These are phyloP conservation scores for Ruditapes philippinarum DNA, from an alignment of 1,140 invertebrate species.

Conservation along the genomic window DNA sequence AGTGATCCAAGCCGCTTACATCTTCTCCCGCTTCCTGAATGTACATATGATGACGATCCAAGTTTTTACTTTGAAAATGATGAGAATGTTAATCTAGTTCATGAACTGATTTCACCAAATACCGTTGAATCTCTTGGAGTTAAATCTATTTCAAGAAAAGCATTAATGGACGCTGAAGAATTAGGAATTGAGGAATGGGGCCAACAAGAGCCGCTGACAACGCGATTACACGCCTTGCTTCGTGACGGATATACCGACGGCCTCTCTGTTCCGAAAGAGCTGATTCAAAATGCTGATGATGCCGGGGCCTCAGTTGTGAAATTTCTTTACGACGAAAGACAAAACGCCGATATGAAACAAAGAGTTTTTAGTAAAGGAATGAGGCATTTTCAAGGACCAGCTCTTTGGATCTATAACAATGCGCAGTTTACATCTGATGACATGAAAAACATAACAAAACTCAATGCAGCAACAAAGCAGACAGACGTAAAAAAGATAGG, in stretches of 20 bases:
- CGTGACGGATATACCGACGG: slow-evolving; percentile 77
- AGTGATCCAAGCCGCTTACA: slow-evolving; percentile 3
- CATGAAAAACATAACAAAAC: slow-evolving; percentile 77
- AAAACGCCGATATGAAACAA: slow-evolving; percentile 70
- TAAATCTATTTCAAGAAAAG: slow-evolving; percentile 65
- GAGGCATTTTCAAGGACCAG: slow-evolving; percentile 77
- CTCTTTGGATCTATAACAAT: slow-evolving; percentile 80
- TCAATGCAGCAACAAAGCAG: slow-evolving; percentile 62
- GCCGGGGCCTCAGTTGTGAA: slow-evolving; percentile 80
- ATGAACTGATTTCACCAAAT: slow-evolving; percentile 68
- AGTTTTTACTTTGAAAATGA: slow-evolving; percentile 25
- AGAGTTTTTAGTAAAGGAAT: slow-evolving; percentile 77
- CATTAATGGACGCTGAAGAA: slow-evolving; percentile 69
- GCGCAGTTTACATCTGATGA: slow-evolving; percentile 77
- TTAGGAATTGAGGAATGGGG: slow-evolving; percentile 71
- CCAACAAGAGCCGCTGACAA: slow-evolving; percentile 79
- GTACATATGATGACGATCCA: slow-evolving; percentile 65
- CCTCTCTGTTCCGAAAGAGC: slow-evolving; percentile 81
- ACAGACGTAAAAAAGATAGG: slow-evolving; percentile 36
- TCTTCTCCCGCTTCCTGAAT: slow-evolving; percentile 64
- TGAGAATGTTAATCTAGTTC: slow-evolving; percentile 73
- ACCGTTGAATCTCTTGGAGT: slow-evolving; percentile 75
- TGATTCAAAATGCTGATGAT: slow-evolving; percentile 87
- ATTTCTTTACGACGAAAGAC: slow-evolving; percentile 83
- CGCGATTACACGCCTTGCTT: slow-evolving; percentile 70